Evolutionary conservation across 2,113 vertebrate species (phyloP).

Genomic region (Istiophorus platypterus): DNA sequence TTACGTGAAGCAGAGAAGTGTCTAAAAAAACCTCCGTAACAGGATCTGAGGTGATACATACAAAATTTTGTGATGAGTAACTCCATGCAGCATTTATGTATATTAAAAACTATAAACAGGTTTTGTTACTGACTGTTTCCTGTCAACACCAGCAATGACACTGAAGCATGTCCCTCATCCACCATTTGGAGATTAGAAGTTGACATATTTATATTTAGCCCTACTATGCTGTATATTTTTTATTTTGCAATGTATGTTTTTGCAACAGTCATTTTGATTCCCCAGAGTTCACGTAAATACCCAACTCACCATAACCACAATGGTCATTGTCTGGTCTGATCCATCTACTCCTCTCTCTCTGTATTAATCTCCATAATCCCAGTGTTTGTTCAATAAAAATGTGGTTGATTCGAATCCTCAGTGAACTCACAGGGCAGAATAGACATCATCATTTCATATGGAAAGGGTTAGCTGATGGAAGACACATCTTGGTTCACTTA

Average conservation of each 20-base stretch:
- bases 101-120: not conserved
- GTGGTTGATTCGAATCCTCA: constrained; percentile 58
- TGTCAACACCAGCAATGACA: constrained; percentile 43
- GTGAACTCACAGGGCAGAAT: constrained; percentile 48
- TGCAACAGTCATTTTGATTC: constrained; percentile 16
- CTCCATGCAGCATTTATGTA: not conserved
- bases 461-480: constrained; percentile 61
- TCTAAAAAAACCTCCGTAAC: constrained; percentile 7
- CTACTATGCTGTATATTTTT: constrained; percentile 3
- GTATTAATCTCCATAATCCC: constrained; percentile 51
- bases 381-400: constrained; percentile 62
- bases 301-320: not conserved
- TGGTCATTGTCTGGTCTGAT: constrained; percentile 15
- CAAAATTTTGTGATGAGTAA: constrained; percentile 13
- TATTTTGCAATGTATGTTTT: constrained; percentile 32
- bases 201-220: constrained; percentile 9
- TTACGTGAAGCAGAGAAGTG: too few relatives aligned
- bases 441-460: constrained; percentile 62
- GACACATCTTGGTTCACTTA: constrained; percentile 64
- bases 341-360: constrained; percentile 17
- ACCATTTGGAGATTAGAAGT: not conserved
- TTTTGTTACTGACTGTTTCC: constrained; percentile 35
- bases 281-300: constrained; percentile 43
- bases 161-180: constrained; percentile 5
- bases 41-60: not conserved